Base-by-base conservation (phyloP, 1,140 invertebrate genomes). In the Augochlora pura region DNA sequence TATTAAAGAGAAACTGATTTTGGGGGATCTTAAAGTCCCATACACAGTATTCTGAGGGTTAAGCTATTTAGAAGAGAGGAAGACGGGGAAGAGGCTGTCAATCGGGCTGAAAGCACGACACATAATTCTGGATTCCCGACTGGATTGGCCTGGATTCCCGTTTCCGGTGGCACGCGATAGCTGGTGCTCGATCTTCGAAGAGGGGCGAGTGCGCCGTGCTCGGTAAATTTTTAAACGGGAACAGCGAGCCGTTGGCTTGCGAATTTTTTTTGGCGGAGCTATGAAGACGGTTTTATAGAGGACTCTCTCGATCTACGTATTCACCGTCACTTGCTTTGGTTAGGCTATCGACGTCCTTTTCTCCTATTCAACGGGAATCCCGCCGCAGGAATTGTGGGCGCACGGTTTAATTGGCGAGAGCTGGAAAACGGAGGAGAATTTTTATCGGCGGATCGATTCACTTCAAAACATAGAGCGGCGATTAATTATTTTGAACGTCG, bases 11-110 rank as follows among this genome's bases (percentile, higher is more conserved):
- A 42, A 42, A 42, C 12, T 42, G 42, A 12, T 8, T 42, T 42
- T 42, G 8, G n/a, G n/a, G n/a, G n/a, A n/a, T n/a, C n/a, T n/a
- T n/a, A n/a, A n/a, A n/a, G n/a, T n/a, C n/a, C n/a, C n/a, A n/a
- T n/a, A n/a, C n/a, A n/a, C n/a, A n/a, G n/a, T n/a, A n/a, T n/a
- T n/a, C n/a, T n/a, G n/a, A n/a, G n/a, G n/a, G 74, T 78, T 76
- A 78, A 70, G 42, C 74, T 83, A 78, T 84, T 81, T 71, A 78
- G 27, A 46, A 54, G 6, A 49, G 57, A 27, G 52, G n/a, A 27
- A 59, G 38, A 18, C 21, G 6, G 52, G 23, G n/a, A n/a, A 63
- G 32, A 39, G n/a, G 42, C 39, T 39, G 42, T 77, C 57, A 18
- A 52, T 39, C 49, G 38, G 18, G 14, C 3, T n/a, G 57, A 18